A percentile compares a stretch with the other conserved stretches of the same genome.
Conservation (phyloP, 1,140 invertebrate genomes). For the Dendrolimus punctatus region DNA sequence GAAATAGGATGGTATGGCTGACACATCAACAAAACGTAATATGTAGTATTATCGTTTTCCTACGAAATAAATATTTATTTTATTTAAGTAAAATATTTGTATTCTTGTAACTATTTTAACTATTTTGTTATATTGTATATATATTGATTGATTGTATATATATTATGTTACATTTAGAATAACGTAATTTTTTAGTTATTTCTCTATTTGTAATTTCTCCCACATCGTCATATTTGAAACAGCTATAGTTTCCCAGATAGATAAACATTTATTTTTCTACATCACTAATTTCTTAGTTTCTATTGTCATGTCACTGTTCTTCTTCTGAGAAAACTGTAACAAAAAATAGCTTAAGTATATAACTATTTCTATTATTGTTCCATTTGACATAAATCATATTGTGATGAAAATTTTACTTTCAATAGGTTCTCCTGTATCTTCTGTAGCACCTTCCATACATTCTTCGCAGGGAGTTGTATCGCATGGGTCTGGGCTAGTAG, state of each 20-base stretch:
- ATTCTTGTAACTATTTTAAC: no score
- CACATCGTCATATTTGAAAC: no score
- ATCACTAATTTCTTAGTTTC: slow-evolving; percentile 3
- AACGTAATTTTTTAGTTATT: no score
- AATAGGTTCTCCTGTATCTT: slow-evolving; percentile 34
- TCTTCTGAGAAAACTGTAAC: slow-evolving; percentile 23
- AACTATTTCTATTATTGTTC: background rate
- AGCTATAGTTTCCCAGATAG: background rate
- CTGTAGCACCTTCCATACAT: slow-evolving; percentile 44
- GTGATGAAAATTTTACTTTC: slow-evolving; percentile 25
- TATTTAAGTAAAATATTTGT: no score
- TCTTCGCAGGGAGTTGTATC: slow-evolving; percentile 52
- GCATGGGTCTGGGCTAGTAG: slow-evolving; percentile 47
- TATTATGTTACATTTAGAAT: no score
- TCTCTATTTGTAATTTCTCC: no score
- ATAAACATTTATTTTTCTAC: background rate
- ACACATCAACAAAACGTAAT: no score
- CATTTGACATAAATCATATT: background rate
- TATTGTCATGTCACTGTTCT: slow-evolving; percentile 6
- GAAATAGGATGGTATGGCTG: no score
- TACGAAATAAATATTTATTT: no score
- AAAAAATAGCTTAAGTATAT: slow-evolving; percentile 3
- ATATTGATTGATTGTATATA: no score
- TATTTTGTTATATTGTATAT: no score
- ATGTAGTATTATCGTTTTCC: no score